Evolutionary conservation across 2,113 vertebrate species (phyloP).

Genomic region (Phodopus roborovskii): DNA sequence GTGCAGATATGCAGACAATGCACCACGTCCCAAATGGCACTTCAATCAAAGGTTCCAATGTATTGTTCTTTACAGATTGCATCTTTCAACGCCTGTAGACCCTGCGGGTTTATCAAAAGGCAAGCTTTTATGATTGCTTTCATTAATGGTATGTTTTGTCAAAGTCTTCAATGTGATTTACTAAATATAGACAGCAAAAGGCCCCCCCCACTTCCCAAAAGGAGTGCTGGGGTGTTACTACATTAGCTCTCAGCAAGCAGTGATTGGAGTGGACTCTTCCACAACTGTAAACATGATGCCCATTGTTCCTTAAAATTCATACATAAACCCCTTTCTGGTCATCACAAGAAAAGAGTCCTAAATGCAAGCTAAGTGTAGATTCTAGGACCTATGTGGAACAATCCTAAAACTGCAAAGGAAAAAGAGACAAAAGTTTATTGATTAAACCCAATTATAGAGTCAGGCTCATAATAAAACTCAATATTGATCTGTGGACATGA

Average conservation of each 20-base stretch:
- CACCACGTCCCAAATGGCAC: slow-evolving; percentile 90
- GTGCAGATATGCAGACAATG: slow-evolving; percentile 90
- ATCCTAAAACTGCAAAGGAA: slow-evolving; percentile 90
- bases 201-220: slow-evolving; percentile 89
- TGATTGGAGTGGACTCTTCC: slow-evolving; percentile 88
- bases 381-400: slow-evolving; percentile 87
- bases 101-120: slow-evolving; percentile 94
- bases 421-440: slow-evolving; percentile 98
- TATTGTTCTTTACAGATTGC: slow-evolving; percentile 90
- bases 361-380: slow-evolving; percentile 90
- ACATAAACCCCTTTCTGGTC: slow-evolving; percentile 93
- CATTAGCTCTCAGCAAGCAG: slow-evolving; percentile 89
- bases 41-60: slow-evolving; percentile 92
- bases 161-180: slow-evolving; percentile 90
- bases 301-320: slow-evolving; percentile 91
- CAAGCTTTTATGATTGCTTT: slow-evolving; percentile 94
- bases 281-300: slow-evolving; percentile 84
- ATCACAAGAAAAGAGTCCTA: slow-evolving; percentile 87
- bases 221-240: slow-evolving; percentile 89
- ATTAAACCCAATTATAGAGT: slow-evolving; percentile 93
- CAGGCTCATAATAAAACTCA: slow-evolving; percentile 91
- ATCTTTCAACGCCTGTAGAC: slow-evolving; percentile 91
- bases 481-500: slow-evolving; percentile 96
- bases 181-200: slow-evolving; percentile 89
- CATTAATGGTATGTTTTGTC: slow-evolving; percentile 95